These are phyloP conservation scores for Hydrophis major DNA, from an alignment of 2,797 vertebrate genomes.

Conservation along the genomic window DNA sequence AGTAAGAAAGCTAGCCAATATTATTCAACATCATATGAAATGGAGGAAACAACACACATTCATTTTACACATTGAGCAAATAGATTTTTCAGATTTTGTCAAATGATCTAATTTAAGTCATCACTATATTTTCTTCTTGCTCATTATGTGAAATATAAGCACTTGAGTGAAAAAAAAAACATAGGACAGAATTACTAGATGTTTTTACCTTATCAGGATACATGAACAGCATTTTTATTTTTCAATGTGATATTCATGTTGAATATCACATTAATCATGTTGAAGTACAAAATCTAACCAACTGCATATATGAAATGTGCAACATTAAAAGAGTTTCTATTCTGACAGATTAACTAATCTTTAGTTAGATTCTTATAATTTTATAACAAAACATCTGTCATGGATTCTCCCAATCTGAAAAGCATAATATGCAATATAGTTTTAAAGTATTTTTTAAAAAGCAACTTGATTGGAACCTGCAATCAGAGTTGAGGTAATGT, in stretches of 20 bases:
- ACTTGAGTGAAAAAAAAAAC: neutral
- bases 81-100: neutral
- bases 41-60: neutral
- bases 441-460: neutral
- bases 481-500: neutral
- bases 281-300: neutral
- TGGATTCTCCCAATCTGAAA: neutral
- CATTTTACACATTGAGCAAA: neutral
- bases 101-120: neutral
- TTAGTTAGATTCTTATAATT: neutral
- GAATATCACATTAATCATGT: neutral
- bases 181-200: neutral
- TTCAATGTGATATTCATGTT: neutral
- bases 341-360: neutral
- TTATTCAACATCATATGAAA: neutral
- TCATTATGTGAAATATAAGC: neutral
- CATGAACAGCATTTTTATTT: neutral
- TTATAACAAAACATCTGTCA: neutral
- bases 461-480: neutral
- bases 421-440: neutral
- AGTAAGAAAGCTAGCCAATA: neutral
- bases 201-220: neutral
- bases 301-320: neutral
- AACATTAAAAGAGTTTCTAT: neutral
- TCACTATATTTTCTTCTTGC: neutral